Evolutionary conservation across 2,797 vertebrate species (phyloP), one percentile per base, ranked within the genome.

Genomic region (Labroides dimidiatus): DNA sequence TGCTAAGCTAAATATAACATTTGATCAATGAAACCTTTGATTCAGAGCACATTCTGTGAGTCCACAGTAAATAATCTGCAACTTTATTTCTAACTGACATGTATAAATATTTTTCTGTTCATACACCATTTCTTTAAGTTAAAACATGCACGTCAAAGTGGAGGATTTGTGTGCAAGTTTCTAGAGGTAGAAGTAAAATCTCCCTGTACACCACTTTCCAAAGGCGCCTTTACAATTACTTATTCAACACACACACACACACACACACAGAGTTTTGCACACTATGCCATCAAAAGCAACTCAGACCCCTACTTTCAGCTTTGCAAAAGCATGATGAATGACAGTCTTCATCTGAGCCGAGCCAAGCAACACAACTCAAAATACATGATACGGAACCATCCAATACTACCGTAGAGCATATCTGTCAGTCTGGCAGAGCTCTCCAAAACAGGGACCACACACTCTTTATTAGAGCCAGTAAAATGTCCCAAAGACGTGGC

Each of bases 301-400:
- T 71, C 49, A 39, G 80, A 78, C 64, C 65, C 6, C 63, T 80
- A 57, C 87, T 84, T 69, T 71, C 60, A 72, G 50, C 78, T 65
- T n/a, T 54, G 78, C 82, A 81, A 82, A 75, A 71, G 81, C 75
- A 15, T 81, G 88, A 87, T 87, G 89, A 91, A 88, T 89, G 92
- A 91, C 84, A 81, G 77, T 52, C 78, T 78, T 69, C 49, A 27
- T 78, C 67, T 33, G 37, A 36, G 68, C 61, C 0, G 57, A 82
- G 90, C 92, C 92, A 93, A 93, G 84, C 52, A 82, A 93, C 81
- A 93, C 91, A 93, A 89, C 83, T 87, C 73, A 85, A 90, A 91
- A 82, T 91, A 90, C 89, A 89, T 90, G 91, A 93, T 91, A 91
- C 88, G 87, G 91, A 90, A 91, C 91, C 88, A 69, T 91, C 87